Evolutionary conservation across 1,140 invertebrate species (phyloP).

Genomic region (Drosophila azteca): DNA sequence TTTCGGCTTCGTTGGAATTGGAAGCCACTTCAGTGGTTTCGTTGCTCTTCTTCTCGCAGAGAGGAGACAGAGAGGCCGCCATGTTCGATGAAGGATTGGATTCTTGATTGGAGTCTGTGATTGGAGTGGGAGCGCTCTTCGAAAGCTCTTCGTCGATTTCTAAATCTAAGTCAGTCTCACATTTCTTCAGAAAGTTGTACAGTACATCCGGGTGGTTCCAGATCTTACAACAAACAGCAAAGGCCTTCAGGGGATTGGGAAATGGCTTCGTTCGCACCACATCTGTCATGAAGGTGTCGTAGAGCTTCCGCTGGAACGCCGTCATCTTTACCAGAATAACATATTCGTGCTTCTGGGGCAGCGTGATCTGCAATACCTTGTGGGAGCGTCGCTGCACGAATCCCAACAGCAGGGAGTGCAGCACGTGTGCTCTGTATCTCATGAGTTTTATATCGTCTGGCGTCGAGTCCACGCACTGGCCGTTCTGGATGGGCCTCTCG

Average conservation of each 20-base stretch:
- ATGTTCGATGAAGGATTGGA: conserved; percentile 17
- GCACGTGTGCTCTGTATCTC: conserved; percentile 94
- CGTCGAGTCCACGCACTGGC: conserved; percentile 96
- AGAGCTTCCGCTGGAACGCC: conserved; percentile 92
- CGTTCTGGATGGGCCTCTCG: conserved; percentile 96
- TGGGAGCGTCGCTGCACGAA: conserved; percentile 97
- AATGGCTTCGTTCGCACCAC: conserved; percentile 93
- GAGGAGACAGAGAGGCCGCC: conserved; percentile 8
- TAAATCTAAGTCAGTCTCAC: conserved; percentile 94
- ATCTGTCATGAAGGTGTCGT: conserved; percentile 96
- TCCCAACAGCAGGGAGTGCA: conserved; percentile 94
- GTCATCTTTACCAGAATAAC: conserved; percentile 95
- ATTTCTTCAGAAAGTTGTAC: conserved; percentile 94
- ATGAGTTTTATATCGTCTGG: conserved; percentile 95
- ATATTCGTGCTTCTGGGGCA: conserved; percentile 96
- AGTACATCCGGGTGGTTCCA: conserved; percentile 99
- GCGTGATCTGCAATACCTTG: conserved; percentile 91
- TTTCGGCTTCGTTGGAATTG: conserved; percentile 20
- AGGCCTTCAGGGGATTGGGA: conserved; percentile 98
- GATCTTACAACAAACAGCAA: conserved; percentile 99
- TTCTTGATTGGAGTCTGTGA: conserved; percentile 29
- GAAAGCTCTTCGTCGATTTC: conserved; percentile 88
- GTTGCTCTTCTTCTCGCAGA: conserved; percentile 21
- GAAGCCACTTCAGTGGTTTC: conserved; percentile 9
- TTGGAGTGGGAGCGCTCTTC: conserved; percentile 37